Conservation (phyloP, 30 jellyfish, hydroid and myxozoan genomes). For the Pelagia noctiluca region DNA sequence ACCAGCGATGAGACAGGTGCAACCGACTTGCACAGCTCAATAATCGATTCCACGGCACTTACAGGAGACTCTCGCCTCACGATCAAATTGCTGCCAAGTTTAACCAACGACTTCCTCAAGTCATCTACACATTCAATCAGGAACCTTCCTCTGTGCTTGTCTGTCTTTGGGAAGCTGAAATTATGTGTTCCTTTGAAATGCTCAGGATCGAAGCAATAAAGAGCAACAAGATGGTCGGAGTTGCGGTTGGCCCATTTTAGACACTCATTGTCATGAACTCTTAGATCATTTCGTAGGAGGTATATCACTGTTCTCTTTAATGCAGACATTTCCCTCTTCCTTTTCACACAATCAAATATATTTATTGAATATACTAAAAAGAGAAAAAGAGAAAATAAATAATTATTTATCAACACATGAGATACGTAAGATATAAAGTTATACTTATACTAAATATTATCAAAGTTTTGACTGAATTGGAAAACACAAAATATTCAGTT, state of each 20-base stretch:
- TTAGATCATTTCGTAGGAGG: conserved; percentile 63
- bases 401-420: too few species aligned
- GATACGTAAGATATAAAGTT: too few species aligned
- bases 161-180: conserved; percentile 69
- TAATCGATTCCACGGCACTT: conserved; percentile 30
- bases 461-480: too few species aligned
- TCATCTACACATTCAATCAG: conserved; percentile 54
- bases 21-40: conserved; percentile 37
- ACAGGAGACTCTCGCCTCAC: conserved; percentile 55
- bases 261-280: conserved; percentile 77
- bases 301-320: conserved; percentile 52
- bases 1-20: conserved; percentile 74
- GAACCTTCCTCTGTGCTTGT: conserved; percentile 50
- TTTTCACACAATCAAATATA: background rate
- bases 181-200: conserved; percentile 65
- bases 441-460: too few species aligned
- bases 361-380: background rate
- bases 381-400: background rate
- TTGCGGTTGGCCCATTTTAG: conserved; percentile 58
- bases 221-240: conserved; percentile 52
- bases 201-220: conserved; percentile 75
- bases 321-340: background rate
- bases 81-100: conserved; percentile 49
- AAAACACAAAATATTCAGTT: too few species aligned
- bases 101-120: conserved; percentile 33